A percentile compares a stretch with the other conserved stretches of the same genome.
These are phyloP conservation scores for Odontamblyopus rebecca DNA, from an alignment of 2,797 vertebrate species.

Conservation along the genomic window DNA sequence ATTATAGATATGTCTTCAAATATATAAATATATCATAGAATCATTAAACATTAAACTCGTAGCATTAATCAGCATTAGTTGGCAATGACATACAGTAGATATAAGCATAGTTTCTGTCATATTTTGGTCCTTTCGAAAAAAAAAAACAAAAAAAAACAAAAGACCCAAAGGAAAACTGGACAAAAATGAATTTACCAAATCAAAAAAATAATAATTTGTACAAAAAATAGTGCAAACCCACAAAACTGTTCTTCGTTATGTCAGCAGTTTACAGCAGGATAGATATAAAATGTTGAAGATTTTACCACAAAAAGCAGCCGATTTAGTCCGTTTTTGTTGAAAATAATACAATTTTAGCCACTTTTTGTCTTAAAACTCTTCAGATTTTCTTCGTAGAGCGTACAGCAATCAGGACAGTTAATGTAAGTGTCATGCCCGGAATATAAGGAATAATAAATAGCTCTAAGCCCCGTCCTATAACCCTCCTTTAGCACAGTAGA, in stretches of 20 bases:
- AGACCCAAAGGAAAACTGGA: constrained; percentile 48
- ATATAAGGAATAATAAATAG: constrained; percentile 18
- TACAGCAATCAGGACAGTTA: constrained; percentile 35
- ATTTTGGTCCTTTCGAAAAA: constrained; percentile 77
- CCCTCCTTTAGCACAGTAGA: constrained; percentile 20
- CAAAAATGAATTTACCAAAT: constrained; percentile 46
- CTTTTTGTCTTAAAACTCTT: constrained; percentile 52
- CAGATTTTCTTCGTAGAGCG: constrained; percentile 24
- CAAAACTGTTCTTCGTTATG: constrained; percentile 48
- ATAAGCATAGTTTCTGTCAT: constrained; percentile 66
- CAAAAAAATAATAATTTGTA: constrained; percentile 57
- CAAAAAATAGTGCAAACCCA: constrained; percentile 80
- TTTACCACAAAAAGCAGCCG: constrained; percentile 43
- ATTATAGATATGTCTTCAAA: constrained; percentile 72
- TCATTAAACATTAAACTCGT: constrained; percentile 82
- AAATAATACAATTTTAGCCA: background rate
- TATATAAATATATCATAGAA: constrained; percentile 89
- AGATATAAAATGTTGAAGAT: constrained; percentile 36
- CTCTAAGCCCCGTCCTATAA: constrained; percentile 21
- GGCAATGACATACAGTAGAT: constrained; percentile 67
- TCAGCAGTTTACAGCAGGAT: constrained; percentile 55
- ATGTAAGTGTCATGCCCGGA: constrained; percentile 16
- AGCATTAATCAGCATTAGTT: constrained; percentile 65
- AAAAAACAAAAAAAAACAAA: too few species aligned
- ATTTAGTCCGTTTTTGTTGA: constrained; percentile 9